Percentiles rank a stretch among this genome's conserved stretches.
Conservation (phyloP, 2,113 vertebrate species). For the Carollia perspicillata region DNA sequence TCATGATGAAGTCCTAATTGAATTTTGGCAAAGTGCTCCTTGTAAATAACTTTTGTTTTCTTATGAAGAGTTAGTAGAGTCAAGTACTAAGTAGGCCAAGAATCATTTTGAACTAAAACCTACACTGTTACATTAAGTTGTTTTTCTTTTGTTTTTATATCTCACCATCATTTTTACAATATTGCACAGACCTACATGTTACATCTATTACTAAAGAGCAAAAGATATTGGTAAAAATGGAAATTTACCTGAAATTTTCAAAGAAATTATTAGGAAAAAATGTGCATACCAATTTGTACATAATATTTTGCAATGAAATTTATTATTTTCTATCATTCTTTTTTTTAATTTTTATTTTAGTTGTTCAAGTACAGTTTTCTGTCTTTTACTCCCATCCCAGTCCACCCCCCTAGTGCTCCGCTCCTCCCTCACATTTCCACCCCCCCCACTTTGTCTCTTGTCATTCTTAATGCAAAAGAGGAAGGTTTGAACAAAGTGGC, state of each 20-base stretch:
- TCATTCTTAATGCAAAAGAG: background rate
- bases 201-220: background rate
- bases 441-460: too few relatives aligned
- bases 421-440: too few relatives aligned
- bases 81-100: background rate
- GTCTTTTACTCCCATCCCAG: too few relatives aligned
- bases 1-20: background rate
- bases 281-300: background rate
- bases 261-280: background rate
- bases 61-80: background rate
- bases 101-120: background rate
- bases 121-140: background rate
- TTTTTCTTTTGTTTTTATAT: background rate
- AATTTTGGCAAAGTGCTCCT: background rate
- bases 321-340: too few relatives aligned
- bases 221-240: background rate
- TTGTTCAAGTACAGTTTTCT: too few relatives aligned
- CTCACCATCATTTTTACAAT: conserved; percentile 3
- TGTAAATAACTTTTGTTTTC: background rate
- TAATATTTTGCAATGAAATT: background rate
- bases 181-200: background rate
- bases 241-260: conserved; percentile 4
- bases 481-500: background rate
- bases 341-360: too few relatives aligned
- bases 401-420: too few relatives aligned